phyloP scores from a whole-genome alignment of 2,888 invertebrate genomes.

The Eremobia ochroleuca region DNA sequence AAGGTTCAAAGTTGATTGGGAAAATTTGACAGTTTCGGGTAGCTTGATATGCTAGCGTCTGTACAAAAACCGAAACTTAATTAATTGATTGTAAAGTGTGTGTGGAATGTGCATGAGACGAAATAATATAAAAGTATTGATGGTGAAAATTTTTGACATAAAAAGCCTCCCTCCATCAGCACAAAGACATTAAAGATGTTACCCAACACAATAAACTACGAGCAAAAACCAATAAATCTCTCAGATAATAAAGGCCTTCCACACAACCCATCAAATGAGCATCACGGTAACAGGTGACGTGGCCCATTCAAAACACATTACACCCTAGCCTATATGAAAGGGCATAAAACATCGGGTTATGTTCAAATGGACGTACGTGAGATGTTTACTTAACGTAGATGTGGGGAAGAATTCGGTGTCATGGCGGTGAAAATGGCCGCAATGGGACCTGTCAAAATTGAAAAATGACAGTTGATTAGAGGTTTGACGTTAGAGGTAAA shows the following conservation, averaged over 20 bases:
- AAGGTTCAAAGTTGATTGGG: too few relatives aligned
- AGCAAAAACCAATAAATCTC: conserved; percentile 52
- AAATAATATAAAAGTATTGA: neutral
- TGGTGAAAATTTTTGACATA: neutral
- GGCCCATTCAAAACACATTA: conserved; percentile 68
- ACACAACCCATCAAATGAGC: conserved; percentile 59
- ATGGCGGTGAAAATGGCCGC: conserved; percentile 28
- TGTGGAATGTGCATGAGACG: too few relatives aligned
- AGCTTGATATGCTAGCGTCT: too few relatives aligned
- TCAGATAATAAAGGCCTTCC: conserved; percentile 53
- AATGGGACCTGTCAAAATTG: conserved; percentile 17
- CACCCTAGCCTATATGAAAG: conserved; percentile 46
- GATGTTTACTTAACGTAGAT: conserved; percentile 23
- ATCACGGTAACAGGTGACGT: conserved; percentile 64
- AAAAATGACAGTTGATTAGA: conserved; percentile 2
- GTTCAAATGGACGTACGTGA: conserved; percentile 59
- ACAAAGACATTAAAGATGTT: conserved; percentile 28
- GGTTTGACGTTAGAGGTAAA: neutral
- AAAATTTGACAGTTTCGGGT: too few relatives aligned
- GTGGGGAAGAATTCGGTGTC: neutral
- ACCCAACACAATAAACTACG: conserved; percentile 39
- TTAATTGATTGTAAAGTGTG: too few relatives aligned
- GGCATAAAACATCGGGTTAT: conserved; percentile 65
- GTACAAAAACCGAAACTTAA: too few relatives aligned
- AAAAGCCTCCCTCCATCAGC: neutral